Conservation (phyloP, 2,888 invertebrate species). For the Colletes collaris region DNA sequence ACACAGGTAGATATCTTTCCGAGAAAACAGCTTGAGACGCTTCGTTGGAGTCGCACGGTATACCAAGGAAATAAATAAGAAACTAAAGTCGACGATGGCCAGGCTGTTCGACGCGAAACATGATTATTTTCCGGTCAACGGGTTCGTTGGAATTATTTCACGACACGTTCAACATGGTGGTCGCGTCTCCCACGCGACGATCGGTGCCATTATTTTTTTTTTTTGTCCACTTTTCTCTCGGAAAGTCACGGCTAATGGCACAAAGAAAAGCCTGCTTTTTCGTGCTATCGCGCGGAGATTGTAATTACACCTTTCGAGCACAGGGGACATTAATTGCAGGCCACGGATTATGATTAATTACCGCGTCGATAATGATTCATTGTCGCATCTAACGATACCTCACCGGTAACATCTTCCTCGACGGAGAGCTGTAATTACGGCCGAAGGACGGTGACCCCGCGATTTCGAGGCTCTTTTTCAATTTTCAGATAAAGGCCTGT, state of each 20-base stretch:
- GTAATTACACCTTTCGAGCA: constrained; percentile 55
- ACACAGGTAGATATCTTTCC: too few species aligned
- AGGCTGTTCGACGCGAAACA: not conserved
- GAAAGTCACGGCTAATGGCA: constrained; percentile 14
- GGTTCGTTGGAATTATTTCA: constrained; percentile 5
- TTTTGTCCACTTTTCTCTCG: not conserved
- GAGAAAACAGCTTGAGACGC: too few species aligned
- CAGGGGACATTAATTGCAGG: constrained; percentile 60
- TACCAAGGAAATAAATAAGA: too few species aligned
- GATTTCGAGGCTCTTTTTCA: constrained; percentile 54
- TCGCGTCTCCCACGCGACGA: constrained; percentile 19
- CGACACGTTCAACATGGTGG: not conserved
- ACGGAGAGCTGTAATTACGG: constrained; percentile 39
- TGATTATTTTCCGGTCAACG: constrained; percentile 28
- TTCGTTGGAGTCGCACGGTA: too few species aligned
- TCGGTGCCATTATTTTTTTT: not conserved
- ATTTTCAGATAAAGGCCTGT: constrained; percentile 37
- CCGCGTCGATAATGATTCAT: constrained; percentile 67
- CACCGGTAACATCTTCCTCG: constrained; percentile 62
- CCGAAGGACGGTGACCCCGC: constrained; percentile 39
- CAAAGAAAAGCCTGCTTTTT: constrained; percentile 27
- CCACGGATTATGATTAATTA: constrained; percentile 63
- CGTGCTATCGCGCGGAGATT: constrained; percentile 28
- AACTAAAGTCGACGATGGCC: not conserved
- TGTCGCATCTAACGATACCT: constrained; percentile 57